These are phyloP conservation scores for Mugil cephalus DNA, from an alignment of 2,113 vertebrate species.

Conservation along the genomic window DNA sequence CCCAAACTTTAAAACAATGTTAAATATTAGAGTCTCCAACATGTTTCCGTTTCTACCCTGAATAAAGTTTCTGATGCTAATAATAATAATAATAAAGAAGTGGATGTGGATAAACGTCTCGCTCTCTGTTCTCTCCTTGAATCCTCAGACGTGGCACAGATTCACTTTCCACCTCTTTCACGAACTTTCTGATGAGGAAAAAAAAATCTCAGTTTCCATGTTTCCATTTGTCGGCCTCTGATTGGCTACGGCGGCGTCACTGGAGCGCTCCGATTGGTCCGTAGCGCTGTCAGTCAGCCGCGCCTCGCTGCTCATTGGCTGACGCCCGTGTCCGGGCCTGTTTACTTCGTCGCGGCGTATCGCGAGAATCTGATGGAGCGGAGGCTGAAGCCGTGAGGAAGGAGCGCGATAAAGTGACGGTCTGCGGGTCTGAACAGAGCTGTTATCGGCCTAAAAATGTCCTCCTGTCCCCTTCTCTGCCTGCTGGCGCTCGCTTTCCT, in stretches of 20 bases:
- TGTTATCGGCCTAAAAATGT: slow-evolving; percentile 24
- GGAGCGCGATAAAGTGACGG: not conserved
- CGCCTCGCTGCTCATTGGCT: slow-evolving; percentile 30
- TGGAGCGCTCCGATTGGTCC: not conserved
- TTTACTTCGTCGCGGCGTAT: not conserved
- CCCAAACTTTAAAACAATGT: too few relatives aligned
- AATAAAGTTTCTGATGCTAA: too few relatives aligned
- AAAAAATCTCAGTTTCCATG: not conserved
- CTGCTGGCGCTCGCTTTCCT: slow-evolving; percentile 31
- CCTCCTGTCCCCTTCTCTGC: not conserved
- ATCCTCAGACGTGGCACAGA: slow-evolving; percentile 71
- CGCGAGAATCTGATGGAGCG: slow-evolving; percentile 40
- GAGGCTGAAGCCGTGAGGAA: not conserved
- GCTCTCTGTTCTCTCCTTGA: not conserved
- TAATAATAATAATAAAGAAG: too few relatives aligned
- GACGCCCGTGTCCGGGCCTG: slow-evolving; percentile 6
- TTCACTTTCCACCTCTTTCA: slow-evolving; percentile 50
- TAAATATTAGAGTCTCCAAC: too few relatives aligned
- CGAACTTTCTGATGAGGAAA: slow-evolving; percentile 63
- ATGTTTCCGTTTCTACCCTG: too few relatives aligned
- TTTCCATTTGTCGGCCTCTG: slow-evolving; percentile 46
- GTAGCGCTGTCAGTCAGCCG: accelerated
- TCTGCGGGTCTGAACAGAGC: not conserved
- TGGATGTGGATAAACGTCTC: too few relatives aligned
- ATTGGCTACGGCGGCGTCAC: slow-evolving; percentile 49